These are phyloP conservation scores for Oxygymnocypris stewartii DNA, from an alignment of 2,113 vertebrate species.

Conservation along the genomic window DNA sequence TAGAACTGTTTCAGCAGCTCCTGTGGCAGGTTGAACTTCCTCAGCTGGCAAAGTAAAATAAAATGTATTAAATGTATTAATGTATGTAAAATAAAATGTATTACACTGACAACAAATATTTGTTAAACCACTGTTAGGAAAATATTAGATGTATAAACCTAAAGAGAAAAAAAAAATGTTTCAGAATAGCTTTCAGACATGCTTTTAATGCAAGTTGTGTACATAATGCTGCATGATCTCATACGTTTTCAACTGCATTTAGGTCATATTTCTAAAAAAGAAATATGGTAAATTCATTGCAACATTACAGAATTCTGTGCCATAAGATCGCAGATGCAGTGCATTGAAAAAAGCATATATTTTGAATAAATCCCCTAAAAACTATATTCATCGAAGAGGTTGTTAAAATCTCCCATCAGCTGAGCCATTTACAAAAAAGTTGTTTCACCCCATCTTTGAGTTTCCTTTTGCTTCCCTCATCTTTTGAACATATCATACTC, in stretches of 20 bases:
- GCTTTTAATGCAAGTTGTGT: background rate
- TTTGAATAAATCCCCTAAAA: background rate
- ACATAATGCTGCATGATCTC: background rate
- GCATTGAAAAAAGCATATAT: background rate
- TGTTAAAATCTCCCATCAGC: background rate
- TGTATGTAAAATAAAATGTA: no score
- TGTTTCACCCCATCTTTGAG: background rate
- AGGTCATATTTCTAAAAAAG: background rate
- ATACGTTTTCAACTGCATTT: background rate
- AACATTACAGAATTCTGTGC: background rate
- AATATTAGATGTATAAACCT: background rate
- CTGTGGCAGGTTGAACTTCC: no score
- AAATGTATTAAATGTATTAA: no score
- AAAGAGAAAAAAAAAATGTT: background rate
- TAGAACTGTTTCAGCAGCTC: no score
- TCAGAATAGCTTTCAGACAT: background rate
- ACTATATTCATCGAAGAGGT: background rate
- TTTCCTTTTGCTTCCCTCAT: background rate
- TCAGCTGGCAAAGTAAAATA: no score
- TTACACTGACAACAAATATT: no score
- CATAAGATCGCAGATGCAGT: background rate
- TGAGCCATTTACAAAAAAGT: background rate
- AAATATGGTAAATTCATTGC: background rate
- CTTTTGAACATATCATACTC: constrained; percentile 32
- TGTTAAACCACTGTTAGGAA: no score